Evolutionary conservation across 2,888 invertebrate genomes (phyloP).

Genomic region (Aleiodes alternator): DNA sequence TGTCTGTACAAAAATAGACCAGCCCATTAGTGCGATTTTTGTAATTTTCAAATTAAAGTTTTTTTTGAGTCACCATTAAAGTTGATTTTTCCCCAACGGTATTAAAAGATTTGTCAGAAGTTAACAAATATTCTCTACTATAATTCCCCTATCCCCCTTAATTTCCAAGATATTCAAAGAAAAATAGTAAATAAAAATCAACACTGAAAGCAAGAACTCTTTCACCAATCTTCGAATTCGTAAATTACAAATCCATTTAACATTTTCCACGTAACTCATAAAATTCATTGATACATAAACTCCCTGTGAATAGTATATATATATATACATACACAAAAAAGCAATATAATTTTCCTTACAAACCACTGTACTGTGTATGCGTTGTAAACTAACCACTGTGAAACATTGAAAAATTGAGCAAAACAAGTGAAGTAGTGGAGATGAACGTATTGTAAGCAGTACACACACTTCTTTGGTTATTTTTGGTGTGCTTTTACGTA

Average conservation of each 20-base stretch:
- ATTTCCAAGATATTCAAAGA: too few species aligned
- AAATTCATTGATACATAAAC: conserved; percentile 43
- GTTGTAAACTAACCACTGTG: conserved; percentile 60
- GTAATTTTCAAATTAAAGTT: too few species aligned
- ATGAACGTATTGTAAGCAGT: conserved; percentile 1
- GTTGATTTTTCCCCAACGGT: too few species aligned
- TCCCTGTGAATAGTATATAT: background rate
- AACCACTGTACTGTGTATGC: conserved; percentile 48
- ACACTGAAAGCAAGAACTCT: too few species aligned
- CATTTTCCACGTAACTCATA: conserved; percentile 12
- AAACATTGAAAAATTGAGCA: conserved; percentile 54
- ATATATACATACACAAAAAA: background rate
- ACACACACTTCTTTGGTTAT: conserved; percentile 59
- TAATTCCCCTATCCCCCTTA: too few species aligned
- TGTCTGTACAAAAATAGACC: too few species aligned
- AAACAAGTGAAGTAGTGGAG: conserved; percentile 11
- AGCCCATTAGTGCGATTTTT: too few species aligned
- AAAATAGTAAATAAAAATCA: too few species aligned
- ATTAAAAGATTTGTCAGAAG: too few species aligned
- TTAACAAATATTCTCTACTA: too few species aligned
- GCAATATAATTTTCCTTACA: conserved; percentile 36
- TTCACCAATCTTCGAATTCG: background rate
- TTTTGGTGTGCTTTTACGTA: conserved; percentile 67
- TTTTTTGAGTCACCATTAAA: too few species aligned
- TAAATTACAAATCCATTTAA: background rate